phyloP scores from a whole-genome alignment of 1,140 invertebrate genomes.

The Ceratosolen fusciceps region DNA sequence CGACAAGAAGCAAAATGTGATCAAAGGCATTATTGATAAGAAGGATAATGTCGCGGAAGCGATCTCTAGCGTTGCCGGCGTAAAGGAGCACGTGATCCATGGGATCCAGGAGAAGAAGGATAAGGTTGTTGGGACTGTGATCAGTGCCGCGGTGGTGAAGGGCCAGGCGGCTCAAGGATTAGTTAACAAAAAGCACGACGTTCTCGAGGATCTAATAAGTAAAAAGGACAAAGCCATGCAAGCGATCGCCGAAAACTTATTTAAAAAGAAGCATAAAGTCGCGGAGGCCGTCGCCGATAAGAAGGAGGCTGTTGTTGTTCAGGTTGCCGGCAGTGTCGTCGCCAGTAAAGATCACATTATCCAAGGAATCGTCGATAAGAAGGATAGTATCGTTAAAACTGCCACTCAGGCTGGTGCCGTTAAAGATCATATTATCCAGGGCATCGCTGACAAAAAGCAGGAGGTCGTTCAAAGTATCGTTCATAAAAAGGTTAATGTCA shows the following conservation, averaged over 20 bases:
- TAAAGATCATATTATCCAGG: not conserved
- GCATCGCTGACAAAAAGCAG: not conserved
- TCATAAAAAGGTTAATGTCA: too few relatives aligned
- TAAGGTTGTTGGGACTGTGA: not conserved
- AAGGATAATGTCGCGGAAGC: not conserved
- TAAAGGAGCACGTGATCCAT: not conserved
- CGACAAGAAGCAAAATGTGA: not conserved
- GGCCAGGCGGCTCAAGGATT: too few relatives aligned
- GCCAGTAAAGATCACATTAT: not conserved
- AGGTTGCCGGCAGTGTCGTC: not conserved
- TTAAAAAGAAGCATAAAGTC: not conserved
- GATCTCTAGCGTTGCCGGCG: not conserved
- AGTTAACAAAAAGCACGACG: not conserved
- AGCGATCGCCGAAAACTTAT: not conserved
- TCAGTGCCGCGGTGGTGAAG: too few relatives aligned
- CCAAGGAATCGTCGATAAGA: not conserved
- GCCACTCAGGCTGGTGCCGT: not conserved
- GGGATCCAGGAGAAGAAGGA: not conserved
- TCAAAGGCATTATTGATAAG: conserved; percentile 12
- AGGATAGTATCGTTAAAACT: not conserved
- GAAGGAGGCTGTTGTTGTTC: not conserved
- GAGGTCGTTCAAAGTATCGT: not conserved
- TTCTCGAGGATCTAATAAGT: not conserved
- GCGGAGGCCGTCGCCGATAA: not conserved
- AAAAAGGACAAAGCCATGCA: not conserved